These are phyloP conservation scores for Solea solea DNA, from an alignment of 2,113 vertebrate species.

Conservation along the genomic window DNA sequence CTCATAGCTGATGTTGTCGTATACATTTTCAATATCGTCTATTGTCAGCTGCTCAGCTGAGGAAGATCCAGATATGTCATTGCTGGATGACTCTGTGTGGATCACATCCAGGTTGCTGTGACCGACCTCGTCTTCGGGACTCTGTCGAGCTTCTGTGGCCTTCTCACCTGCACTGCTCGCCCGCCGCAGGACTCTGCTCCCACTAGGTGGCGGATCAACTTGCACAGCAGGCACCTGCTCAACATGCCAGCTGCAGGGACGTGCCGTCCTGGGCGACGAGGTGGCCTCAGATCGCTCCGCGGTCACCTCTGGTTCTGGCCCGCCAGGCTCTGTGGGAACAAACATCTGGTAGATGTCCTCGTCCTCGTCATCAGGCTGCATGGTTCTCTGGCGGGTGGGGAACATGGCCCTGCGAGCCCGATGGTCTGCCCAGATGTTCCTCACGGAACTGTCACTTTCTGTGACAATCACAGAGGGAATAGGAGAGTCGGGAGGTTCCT, in stretches of 20 bases:
- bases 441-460: slow-evolving; percentile 76
- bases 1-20: slow-evolving; percentile 97
- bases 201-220: slow-evolving; percentile 70
- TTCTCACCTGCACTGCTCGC: slow-evolving; percentile 95
- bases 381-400: slow-evolving; percentile 85
- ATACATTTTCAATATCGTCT: slow-evolving; percentile 94
- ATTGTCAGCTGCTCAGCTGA: slow-evolving; percentile 89
- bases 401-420: slow-evolving; percentile 92
- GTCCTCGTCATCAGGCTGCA: slow-evolving; percentile 88
- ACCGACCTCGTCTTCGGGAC: slow-evolving; percentile 46
- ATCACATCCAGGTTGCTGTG: slow-evolving; percentile 67
- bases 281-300: slow-evolving; percentile 50
- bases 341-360: slow-evolving; percentile 98
- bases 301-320: slow-evolving; percentile 78
- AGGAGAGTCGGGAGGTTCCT: slow-evolving; percentile 76
- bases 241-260: slow-evolving; percentile 95
- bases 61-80: slow-evolving; percentile 81
- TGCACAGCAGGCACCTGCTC: slow-evolving; percentile 80
- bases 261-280: slow-evolving; percentile 70
- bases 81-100: slow-evolving; percentile 82
- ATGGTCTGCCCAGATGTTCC: slow-evolving; percentile 94
- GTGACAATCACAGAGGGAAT: slow-evolving; percentile 80
- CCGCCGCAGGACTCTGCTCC: slow-evolving; percentile 84
- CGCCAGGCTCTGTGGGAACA: slow-evolving; percentile 83
- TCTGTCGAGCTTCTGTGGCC: slow-evolving; percentile 60